Percentiles rank a stretch among this genome's conserved stretches.
Conservation (phyloP, 2,888 invertebrate species). For the Chromoteleia sp. region DNA sequence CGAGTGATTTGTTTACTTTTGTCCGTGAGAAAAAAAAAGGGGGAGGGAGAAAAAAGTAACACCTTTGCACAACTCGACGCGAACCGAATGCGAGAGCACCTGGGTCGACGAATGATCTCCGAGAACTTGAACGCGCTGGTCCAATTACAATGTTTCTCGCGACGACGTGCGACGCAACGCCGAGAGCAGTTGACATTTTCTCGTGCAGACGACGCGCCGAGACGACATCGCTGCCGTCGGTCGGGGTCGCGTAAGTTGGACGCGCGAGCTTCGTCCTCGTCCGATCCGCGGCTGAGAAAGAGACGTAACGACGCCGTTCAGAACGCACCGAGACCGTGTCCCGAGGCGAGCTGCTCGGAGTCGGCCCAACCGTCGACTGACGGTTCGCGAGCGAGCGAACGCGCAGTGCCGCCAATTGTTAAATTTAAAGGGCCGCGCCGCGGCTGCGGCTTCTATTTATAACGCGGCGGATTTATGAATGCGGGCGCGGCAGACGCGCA, state of each 20-base stretch:
- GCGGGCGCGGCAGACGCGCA: conserved; percentile 11
- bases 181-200: conserved; percentile 24
- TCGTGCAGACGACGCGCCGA: conserved; percentile 31
- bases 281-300: conserved; percentile 11
- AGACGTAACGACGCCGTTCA: background rate
- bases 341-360: conserved; percentile 14
- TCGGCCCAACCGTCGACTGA: conserved; percentile 47
- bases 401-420: conserved; percentile 60
- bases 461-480: conserved; percentile 27
- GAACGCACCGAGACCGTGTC: background rate
- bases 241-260: background rate
- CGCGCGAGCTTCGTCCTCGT: conserved; percentile 33
- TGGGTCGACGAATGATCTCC: background rate
- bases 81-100: background rate
- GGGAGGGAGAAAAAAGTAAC: background rate
- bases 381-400: background rate
- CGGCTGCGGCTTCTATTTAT: conserved; percentile 39
- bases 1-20: background rate
- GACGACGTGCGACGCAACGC: conserved; percentile 11
- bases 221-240: conserved; percentile 3
- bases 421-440: conserved; percentile 57
- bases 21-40: background rate
- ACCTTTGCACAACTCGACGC: background rate
- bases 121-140: background rate
- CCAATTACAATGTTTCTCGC: background rate